Evolutionary conservation across 2,888 invertebrate species (phyloP), one percentile per base, ranked within the genome.

Genomic region (Pseudoips prasinana): DNA sequence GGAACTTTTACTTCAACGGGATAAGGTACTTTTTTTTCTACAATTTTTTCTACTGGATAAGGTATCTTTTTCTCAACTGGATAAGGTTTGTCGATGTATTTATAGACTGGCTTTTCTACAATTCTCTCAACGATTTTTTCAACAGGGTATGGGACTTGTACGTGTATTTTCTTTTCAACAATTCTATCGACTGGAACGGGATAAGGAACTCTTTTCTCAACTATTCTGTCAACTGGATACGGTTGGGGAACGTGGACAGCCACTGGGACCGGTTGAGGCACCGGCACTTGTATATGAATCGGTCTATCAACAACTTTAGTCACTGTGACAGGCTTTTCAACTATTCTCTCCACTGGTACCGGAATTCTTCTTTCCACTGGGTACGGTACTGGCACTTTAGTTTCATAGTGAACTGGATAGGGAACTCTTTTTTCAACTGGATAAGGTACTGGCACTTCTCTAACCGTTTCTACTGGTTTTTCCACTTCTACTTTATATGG

Each of bases 51-150:
- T 0, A 90, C 83, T 0, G 81, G 73, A 29, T 84, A 83, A 7
- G 86, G 85, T 1, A 89, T 77, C 36, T 71, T 64, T 33, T 85
- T 86, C 47, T 89, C 90, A 0, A 90, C 80, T 0, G 87, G 81
- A 36, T 86, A 89, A 0, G 90, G 90, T 54, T 79, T 82, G 24
- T 84, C 79, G 0, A 84, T 50, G 28, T 83, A 84, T 45, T 82
- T 81, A 0, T 81, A 73, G 0, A 91, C 85, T 1, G 90, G 89
- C 48, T 91, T 92, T 53, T 93, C 92, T 0, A 93, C 89, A 18
- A 92, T 75, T 54, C 79, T 87, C 29, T 86, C 88, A 0, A 88
- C 79, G 1, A 80, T 53, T 41, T 74, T 91, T 41, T 90, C 85
- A 0, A 90, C 89, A 1, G 87, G 85, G 31, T 88, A 84, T 0